Evolutionary conservation across 92 coral and sea anemone species (phyloP), one percentile per base, ranked within the genome.

Genomic region (Anthopleura xanthogrammica): DNA sequence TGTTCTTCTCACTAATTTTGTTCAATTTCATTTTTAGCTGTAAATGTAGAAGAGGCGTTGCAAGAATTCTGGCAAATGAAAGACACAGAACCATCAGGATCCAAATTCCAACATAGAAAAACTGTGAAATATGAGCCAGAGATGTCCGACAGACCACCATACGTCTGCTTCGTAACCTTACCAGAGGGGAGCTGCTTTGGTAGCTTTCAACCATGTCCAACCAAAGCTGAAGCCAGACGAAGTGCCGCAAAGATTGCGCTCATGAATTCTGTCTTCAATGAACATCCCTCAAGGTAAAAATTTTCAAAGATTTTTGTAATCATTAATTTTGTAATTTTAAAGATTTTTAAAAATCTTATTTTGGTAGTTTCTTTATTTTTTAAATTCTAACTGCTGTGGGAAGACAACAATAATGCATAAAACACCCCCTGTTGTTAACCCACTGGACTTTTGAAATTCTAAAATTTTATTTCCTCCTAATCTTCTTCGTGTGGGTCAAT

Each of bases 111-210:
- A 23, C 81, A 78, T 78, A 84, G 86, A 16, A 78, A 88, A 52
- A 73, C 87, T 12, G 89, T 92, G 40, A 85, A 82, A 20, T 94
- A 90, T 82, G 98, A 94, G 86, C 94, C 91, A 16, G 98, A 90
- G 72, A 57, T 87, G 1, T 85, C 94, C 16, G 94, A 92, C 46
- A 91, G 88, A 79, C 97, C 98, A 2, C 98, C 98, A 12, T 94
- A 94, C 17, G 94, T 94, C 16, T 92, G 98, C 70, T 94, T 83
- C 90, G 98, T 94, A 1, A 90, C 90, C 20, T 87, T 94, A 6
- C 98, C 98, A 60, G 98, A 96, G 3, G 98, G 98, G 42, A 94
- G 98, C 72, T 92, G 98, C 66, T 94, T 94, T 92, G 98, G 93
- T 39, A 92, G 94, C 77, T 94, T 94, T 85, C 96, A 94, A 77